Evolutionary conservation across 2,113 vertebrate species (phyloP), one percentile per base, ranked within the genome.

Genomic region (Suricata suricatta): DNA sequence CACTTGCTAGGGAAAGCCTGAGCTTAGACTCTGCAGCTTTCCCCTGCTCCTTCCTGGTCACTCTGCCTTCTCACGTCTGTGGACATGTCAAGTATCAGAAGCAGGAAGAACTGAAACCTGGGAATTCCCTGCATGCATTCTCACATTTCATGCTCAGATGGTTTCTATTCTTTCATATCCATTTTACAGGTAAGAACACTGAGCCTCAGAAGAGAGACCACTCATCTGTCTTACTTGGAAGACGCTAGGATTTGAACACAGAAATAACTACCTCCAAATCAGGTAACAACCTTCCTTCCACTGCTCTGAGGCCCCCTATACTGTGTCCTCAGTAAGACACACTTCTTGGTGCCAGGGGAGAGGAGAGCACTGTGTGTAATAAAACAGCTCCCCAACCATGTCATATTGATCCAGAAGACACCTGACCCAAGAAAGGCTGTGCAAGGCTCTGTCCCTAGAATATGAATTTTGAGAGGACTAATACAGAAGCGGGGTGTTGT

Each of bases 51-150:
- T 63, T 52, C 0, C 1, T 38, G 7, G 25, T 60, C 60, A 82
- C 50, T 2, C 12, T 3, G 15, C 60, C 35, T 69, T 52, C 41
- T 33, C 10, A 15, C 64, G 17, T 2, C 66, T 52, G 25, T n/a
- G 33, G 27, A 27, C 79, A 52, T 1, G 1, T 35, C 1, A 0
- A 54, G 12, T 60, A 2, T 71, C 41, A n/a, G 41, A 27, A 79
- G 92, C 69, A 72, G 72, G 64, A 87, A 29, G 71, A 85, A 63
- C 35, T 15, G 9, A 8, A 27, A 31, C 4, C 19, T 63, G 12
- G 60, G 50, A 44, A 14, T 35, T 16, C 50, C 38, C 38, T 41
- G 15, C n/a, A 17, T 33, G 17, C 21, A 7, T 21, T 33, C 38
- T 84, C 50, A 27, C 76, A 5, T 15, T 4, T n/a, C 11, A 50